phyloP scores from a whole-genome alignment of 1,140 invertebrate species.

The Temnothorax curvispinosus region DNA sequence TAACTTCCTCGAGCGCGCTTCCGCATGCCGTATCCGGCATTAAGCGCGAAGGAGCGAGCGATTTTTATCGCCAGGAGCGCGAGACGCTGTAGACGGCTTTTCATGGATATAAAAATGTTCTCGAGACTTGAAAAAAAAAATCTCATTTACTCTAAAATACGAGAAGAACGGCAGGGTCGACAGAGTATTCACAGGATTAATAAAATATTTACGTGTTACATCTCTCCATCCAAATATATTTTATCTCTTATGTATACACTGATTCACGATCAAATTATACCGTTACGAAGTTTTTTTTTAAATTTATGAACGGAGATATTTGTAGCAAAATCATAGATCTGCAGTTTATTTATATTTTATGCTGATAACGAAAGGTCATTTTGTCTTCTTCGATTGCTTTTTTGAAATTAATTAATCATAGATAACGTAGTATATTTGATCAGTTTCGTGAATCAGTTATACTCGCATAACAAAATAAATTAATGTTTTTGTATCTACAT shows the following conservation, averaged over 20 bases:
- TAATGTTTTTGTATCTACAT: background rate
- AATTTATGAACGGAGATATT: no score
- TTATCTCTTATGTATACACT: background rate
- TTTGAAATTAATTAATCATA: no score
- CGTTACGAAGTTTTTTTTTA: no score
- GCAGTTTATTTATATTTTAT: no score
- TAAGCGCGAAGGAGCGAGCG: background rate
- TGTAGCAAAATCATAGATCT: no score
- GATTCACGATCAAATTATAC: no score
- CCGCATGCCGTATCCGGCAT: conserved; percentile 1
- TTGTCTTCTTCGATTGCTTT: no score
- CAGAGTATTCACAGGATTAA: background rate
- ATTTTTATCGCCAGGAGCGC: conserved; percentile 17
- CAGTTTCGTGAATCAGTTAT: background rate
- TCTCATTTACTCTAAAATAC: background rate
- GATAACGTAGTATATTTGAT: no score
- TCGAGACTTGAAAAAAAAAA: background rate
- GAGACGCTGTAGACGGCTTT: background rate
- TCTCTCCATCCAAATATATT: background rate
- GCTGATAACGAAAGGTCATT: no score
- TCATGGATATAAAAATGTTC: background rate
- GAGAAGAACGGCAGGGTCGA: background rate
- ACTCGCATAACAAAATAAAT: background rate
- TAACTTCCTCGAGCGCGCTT: conserved; percentile 46
- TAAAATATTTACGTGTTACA: background rate